Evolutionary conservation across 2,797 vertebrate genomes (phyloP).

Genomic region (Enteromius anoplus): DNA sequence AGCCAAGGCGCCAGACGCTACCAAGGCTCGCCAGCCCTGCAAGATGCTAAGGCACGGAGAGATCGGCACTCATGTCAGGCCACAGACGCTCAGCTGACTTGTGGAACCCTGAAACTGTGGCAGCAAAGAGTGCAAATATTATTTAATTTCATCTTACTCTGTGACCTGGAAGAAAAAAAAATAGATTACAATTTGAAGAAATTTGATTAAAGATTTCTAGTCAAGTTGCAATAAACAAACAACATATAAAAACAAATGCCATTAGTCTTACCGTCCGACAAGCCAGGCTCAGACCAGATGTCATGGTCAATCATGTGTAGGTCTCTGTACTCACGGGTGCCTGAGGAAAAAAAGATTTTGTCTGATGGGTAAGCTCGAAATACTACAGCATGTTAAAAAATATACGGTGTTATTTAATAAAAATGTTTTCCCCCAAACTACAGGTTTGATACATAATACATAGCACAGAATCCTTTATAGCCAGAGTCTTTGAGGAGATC

Average conservation of each 20-base stretch:
- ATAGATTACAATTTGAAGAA: background rate
- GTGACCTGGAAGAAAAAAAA: background rate
- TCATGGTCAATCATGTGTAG: background rate
- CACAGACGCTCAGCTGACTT: background rate
- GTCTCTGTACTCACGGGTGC: background rate
- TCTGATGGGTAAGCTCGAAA: background rate
- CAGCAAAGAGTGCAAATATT: background rate
- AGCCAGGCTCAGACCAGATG: background rate
- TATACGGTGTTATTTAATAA: background rate
- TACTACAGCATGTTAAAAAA: background rate
- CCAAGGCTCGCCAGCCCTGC: background rate
- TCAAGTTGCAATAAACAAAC: too few relatives aligned
- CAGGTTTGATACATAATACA: background rate
- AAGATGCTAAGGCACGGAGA: background rate
- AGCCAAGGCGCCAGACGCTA: background rate
- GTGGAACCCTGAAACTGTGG: background rate
- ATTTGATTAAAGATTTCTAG: background rate
- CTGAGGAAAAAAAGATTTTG: background rate
- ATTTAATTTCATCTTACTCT: background rate
- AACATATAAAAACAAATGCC: too few relatives aligned
- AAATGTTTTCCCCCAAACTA: background rate
- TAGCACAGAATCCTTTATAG: background rate
- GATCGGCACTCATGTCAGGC: background rate
- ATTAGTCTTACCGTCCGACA: background rate
- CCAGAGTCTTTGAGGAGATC: background rate